Conservation (phyloP, 30 jellyfish, hydroid and myxozoan species). For the Calvadosia cruxmelitensis region DNA sequence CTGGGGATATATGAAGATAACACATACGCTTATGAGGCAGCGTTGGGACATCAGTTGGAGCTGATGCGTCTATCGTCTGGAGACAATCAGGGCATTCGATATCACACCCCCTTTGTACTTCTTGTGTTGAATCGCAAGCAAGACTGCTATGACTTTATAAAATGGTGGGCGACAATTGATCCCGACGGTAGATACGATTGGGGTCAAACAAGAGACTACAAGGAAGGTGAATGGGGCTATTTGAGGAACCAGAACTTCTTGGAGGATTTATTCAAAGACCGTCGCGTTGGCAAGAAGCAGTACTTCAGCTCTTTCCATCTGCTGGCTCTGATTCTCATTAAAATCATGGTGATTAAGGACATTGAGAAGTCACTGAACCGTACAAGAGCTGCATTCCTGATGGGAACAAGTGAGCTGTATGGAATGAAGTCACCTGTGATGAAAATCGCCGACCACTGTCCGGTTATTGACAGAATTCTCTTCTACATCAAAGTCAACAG, state of each 20-base stretch:
- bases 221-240: not conserved
- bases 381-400: not conserved
- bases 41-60: constrained; percentile 1
- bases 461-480: constrained; percentile 6
- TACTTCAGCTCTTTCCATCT: not conserved
- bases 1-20: not conserved
- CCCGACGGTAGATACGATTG: not conserved
- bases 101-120: constrained; percentile 4
- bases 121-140: constrained; percentile 1
- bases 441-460: not conserved
- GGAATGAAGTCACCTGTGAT: constrained; percentile 17
- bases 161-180: constrained; percentile 17
- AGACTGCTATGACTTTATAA: constrained; percentile 9
- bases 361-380: not conserved
- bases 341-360: not conserved
- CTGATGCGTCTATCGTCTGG: constrained; percentile 8
- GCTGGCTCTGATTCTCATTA: constrained; percentile 1
- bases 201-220: not conserved
- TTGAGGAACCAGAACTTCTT: not conserved
- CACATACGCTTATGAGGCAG: constrained; percentile 2
- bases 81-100: constrained; percentile 9
- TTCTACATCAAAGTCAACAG: not conserved
- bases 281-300: not conserved
- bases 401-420: constrained; percentile 10
- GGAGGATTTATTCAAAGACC: constrained; percentile 1